Base-by-base conservation (phyloP, 2,797 vertebrate genomes). In the Lepidocolaptes lacrymiger region DNA sequence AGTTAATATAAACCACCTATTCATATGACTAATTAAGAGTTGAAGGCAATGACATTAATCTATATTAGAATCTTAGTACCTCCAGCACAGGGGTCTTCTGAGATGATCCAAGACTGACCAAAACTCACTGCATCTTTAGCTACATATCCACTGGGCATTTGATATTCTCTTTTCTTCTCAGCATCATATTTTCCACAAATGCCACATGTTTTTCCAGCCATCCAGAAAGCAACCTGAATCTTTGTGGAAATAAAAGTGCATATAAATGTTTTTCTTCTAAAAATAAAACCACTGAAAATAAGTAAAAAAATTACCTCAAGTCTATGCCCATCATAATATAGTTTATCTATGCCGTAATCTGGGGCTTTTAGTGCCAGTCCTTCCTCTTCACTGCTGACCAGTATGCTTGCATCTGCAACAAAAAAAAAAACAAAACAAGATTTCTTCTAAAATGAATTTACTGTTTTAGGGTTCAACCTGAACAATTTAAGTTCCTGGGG, bases 151-250 rank as follows among this genome's bases (percentile, higher is more conserved):
- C 96, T 98, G 41, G 98, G 98, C 30, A 93, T 98, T 61, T 89
- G 93, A 66, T 96, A 99, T 85, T 98, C 98, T 77, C 98, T 96
- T 94, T 95, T 97, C 55, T 94, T 66, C 95, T 99, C 98, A 44
- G 98, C 98, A 30, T 99, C 98, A 11, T 97, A 98, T 62, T 94
- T 98, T 96, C 98, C 98, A 96, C 98, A 99, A 52, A 99, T 89
- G 73, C 98, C 98, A 89, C 98, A 98, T 5, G 98, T 98, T 97
- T 98, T 95, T 77, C 98, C 98, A 96, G 91, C 97, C 98, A 99
- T 98, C 98, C 98, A 98, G 93, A 99, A 97, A 30, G 96, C 94
- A 95, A 98, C 88, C 95, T 97, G 86, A 87, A 98, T 93, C 98
- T 98, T 98, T 63, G 51, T 54, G 77, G 68, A 95, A 94, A 64